Evolutionary conservation across 2,888 invertebrate genomes (phyloP), one percentile per base, ranked within the genome.

Genomic region (Lasioglossum pauxillum): DNA sequence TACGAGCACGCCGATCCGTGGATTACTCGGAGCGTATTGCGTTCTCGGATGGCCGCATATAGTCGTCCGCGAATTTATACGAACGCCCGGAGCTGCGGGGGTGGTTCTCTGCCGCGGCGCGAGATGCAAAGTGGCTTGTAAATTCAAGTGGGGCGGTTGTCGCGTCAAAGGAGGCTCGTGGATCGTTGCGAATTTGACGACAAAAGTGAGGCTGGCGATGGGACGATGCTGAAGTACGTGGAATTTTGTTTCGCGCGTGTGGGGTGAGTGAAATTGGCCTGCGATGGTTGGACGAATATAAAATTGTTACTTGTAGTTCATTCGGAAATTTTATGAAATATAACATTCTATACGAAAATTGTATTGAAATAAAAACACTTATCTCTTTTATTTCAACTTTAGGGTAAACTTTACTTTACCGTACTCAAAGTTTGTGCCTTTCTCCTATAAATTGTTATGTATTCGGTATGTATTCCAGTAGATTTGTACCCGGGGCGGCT

Each of bases 1-100:
- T 84, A 77, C 38, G 78, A 53, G n/a, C 23, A 64, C 16, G 46
- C 64, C 64, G 64, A 31, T 64, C 31, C 31, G 64, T 16, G 53
- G 53, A 53, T 53, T 53, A 53, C n/a, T 53, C 53, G 53, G 53
- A 53, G 53, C 53, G 53, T 53, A 53, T 53, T 53, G 53, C 53
- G 53, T 53, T 10, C 53, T 23, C 53, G 53, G 53, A 53, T 23
- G 53, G 23, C 10, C 53, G 23, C 23, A 7, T 53, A 53, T 23
- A 53, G 23, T 53, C 53, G 10, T 3, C 23, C 53, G 23, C n/a
- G 53, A 53, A 53, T 53, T 53, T 53, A 53, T 53, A 2, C n/a
- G 53, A 53, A 53, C 53, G 3, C 53, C 53, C 10, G 23, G 23
- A n/a, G 8, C 53, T 53, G n/a, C n/a, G 53, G 23, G 3, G 53